Evolutionary conservation across 2,113 vertebrate genomes (phyloP).

Genomic region (Bungarus multicinctus): DNA sequence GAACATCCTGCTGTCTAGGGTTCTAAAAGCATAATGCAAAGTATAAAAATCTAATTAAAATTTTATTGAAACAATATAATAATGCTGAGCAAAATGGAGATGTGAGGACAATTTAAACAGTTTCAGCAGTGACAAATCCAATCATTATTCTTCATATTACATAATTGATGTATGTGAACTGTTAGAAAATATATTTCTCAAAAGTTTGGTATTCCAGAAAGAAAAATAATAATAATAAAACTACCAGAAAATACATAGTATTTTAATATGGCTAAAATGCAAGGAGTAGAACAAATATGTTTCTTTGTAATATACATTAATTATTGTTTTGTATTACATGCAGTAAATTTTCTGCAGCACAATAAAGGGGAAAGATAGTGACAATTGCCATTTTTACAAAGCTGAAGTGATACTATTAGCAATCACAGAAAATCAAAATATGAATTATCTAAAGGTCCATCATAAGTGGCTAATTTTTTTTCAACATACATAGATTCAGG

Average conservation of each 20-base stretch:
- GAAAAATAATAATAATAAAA: neutral
- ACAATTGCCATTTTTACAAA: neutral
- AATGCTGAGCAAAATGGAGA: neutral
- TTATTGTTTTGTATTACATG: neutral
- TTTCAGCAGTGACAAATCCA: neutral
- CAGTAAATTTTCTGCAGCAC: neutral
- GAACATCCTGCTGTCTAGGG: neutral
- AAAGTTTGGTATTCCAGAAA: neutral
- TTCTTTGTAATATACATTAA: neutral
- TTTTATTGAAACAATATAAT: neutral
- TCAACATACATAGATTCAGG: neutral
- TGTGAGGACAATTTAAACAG: neutral
- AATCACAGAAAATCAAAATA: constrained; percentile 3
- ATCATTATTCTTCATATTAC: neutral
- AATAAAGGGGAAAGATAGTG: neutral
- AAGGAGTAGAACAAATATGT: neutral
- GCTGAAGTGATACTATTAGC: neutral
- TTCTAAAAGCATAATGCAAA: neutral
- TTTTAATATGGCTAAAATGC: neutral
- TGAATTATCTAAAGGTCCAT: neutral
- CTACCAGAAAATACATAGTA: neutral
- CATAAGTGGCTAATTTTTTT: neutral
- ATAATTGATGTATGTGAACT: neutral
- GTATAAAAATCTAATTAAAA: neutral
- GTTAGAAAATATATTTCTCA: neutral